phyloP scores from a whole-genome alignment of 2,797 vertebrate genomes.

The Huso huso region DNA sequence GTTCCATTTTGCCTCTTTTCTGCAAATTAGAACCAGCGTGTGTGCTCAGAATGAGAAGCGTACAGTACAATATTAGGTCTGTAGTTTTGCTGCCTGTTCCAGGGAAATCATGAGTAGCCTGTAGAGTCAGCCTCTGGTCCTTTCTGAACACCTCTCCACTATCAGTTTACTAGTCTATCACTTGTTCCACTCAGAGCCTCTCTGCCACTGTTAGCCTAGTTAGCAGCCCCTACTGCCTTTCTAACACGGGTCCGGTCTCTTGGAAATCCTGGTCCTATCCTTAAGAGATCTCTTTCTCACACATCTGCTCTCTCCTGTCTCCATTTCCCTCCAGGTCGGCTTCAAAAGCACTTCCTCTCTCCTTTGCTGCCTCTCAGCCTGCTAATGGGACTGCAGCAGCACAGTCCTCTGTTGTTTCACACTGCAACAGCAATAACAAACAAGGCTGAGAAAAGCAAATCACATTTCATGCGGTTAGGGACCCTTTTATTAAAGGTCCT shows the following conservation, averaged over 20 bases:
- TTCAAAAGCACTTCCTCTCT: not conserved
- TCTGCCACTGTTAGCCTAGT: not conserved
- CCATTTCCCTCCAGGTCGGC: not conserved
- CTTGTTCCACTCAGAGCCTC: not conserved
- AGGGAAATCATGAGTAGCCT: too few relatives aligned
- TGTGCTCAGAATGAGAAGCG: too few relatives aligned
- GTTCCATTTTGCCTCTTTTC: too few relatives aligned
- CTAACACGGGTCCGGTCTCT: not conserved
- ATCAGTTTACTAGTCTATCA: not conserved
- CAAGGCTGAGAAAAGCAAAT: not conserved
- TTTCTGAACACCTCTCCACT: not conserved
- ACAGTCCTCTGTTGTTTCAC: not conserved
- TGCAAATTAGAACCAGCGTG: too few relatives aligned
- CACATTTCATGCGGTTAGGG: not conserved
- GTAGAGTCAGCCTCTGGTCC: too few relatives aligned
- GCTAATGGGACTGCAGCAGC: not conserved
- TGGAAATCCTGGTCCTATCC: not conserved
- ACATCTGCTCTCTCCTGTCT: not conserved
- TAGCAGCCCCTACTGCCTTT: not conserved
- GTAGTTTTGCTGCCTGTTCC: too few relatives aligned
- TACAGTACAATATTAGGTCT: too few relatives aligned
- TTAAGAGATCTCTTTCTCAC: not conserved
- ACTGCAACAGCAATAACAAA: not conserved
- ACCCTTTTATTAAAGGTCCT: not conserved
- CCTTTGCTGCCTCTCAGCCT: too few relatives aligned